Percentiles rank a stretch among this genome's conserved stretches.
Conservation (phyloP, 2,888 invertebrate genomes). For the Acleris cristana region DNA sequence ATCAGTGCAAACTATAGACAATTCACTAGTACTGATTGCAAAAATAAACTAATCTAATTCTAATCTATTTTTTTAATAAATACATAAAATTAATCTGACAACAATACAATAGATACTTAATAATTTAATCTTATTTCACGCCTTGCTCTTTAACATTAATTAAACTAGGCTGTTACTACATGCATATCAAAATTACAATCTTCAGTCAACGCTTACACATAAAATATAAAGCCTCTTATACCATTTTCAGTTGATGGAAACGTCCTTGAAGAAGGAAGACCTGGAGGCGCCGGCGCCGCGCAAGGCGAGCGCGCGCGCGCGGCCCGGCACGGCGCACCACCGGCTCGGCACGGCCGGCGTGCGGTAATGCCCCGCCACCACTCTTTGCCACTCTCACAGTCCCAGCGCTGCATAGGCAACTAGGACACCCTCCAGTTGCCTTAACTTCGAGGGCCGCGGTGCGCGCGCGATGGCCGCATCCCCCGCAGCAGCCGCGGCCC, state of each 20-base stretch:
- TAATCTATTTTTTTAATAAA: no score
- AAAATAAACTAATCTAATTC: no score
- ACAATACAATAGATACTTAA: no score
- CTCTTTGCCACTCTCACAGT: constrained; percentile 14
- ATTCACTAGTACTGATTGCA: no score
- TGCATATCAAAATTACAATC: no score
- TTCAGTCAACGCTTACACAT: no score
- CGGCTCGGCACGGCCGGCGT: constrained; percentile 65
- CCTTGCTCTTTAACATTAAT: no score
- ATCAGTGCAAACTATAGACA: no score
- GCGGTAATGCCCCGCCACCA: constrained; percentile 50
- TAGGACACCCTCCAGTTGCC: not conserved
- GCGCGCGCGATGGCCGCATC: constrained; percentile 45
- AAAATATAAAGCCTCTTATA: no score
- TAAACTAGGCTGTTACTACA: no score
- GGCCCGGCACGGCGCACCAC: constrained; percentile 60
- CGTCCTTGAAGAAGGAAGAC: constrained; percentile 58
- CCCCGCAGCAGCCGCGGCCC: constrained; percentile 41
- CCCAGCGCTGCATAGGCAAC: constrained; percentile 36
- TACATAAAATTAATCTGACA: no score
- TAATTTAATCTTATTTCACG: no score
- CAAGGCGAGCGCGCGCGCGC: constrained; percentile 48
- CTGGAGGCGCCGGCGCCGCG: constrained; percentile 65
- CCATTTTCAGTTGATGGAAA: constrained; percentile 50
- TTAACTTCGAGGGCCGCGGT: constrained; percentile 16